Base-by-base conservation (phyloP, 2,888 invertebrate genomes). In the Sarcophaga rosellei region DNA sequence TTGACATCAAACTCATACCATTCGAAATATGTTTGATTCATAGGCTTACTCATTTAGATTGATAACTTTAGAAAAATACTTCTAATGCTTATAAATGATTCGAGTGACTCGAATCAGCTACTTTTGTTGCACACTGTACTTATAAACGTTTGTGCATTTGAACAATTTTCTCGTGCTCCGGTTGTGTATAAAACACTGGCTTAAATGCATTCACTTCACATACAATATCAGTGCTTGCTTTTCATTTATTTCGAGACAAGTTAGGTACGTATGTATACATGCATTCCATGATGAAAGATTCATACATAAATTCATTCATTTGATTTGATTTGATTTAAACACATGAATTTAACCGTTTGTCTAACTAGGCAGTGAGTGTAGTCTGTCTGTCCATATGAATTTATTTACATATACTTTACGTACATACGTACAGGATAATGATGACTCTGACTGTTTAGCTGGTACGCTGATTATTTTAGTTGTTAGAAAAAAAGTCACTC, bases 241-340 rank as follows among this genome's bases (percentile, higher is more conserved):
- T 15, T 17, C 17, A 53, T 53, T 53, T 12, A 53, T 53, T 12
- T 17, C 17, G 53, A 17, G 15, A 53, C 53, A 53, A 53, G 53
- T 17, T 17, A 15, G 15, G 53, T 53, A 53, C 1, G 17, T 17
- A 44, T 61, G 45, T 47, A 53, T 4, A 11, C 53, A 15, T 53
- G 53, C 53, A 17, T 53, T 53, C 53, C 70, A 63, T 65, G 63
- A 72, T 59, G 62, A 77, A 21, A 47, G 47, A 2, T 53, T 10
- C 53, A 69, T 44, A 21, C 25, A 25, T 59, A 80, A 53, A 63
- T n/a, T 68, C 70, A 63, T 75, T 45, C 66, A 77, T 70, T 35
- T 10, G 72, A 82, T 70, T 82, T 72, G 59, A 73, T 72, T 77
- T 77, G 65, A 77, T 82, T 82, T 82, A 15, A 47, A 66, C 72